Base-by-base conservation (phyloP, 1,140 invertebrate genomes). In the Brachionus rotundiformis region DNA sequence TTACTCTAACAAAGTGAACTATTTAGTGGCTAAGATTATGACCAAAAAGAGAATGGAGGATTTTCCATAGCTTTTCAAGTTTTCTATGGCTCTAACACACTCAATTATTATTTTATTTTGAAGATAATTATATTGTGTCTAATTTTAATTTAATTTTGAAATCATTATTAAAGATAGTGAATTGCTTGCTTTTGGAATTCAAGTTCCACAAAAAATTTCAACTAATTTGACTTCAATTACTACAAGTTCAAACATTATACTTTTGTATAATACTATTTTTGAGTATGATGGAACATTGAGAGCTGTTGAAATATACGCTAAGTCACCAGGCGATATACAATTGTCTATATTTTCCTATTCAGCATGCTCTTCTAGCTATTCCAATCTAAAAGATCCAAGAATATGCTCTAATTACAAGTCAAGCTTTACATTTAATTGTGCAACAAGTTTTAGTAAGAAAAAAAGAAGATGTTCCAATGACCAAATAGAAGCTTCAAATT, bases 251-350 rank as follows among this genome's bases (percentile, higher is more conserved):
- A 44, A 13, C 36, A 6, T 73, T 7, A 23, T 44, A 7, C 36
- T 44, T 1, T 16, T 68, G 11, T 73, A 47, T 13, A 73, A 73
- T 13, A 73, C 68, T 13, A 44, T 44, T 44, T 73, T 73, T 25
- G 3, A 41, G 16, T 44, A 23, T 73, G 68, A 73, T 29, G 68
- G 68, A 8, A 25, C 11, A 23, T 44, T 73, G 44, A 41, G 68
- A 27, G 68, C 36, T 25, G 68, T 47, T 73, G 68, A 73, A 73
- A 41, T 73, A 25, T 73, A 73, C 25, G 68, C 68, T 3, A 8
- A 19, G 13, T 16, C 23, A 11, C 7, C 33, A 1, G 68, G 68
- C 11, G 19, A 25, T 19, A 44, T 73, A 10, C 19, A 25, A 23
- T 1, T 44, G 13, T 31, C 36, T 3, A 44, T 73, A 8, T 27